phyloP scores from a whole-genome alignment of 1,140 invertebrate genomes.

The Caenorhabditis brenneri region DNA sequence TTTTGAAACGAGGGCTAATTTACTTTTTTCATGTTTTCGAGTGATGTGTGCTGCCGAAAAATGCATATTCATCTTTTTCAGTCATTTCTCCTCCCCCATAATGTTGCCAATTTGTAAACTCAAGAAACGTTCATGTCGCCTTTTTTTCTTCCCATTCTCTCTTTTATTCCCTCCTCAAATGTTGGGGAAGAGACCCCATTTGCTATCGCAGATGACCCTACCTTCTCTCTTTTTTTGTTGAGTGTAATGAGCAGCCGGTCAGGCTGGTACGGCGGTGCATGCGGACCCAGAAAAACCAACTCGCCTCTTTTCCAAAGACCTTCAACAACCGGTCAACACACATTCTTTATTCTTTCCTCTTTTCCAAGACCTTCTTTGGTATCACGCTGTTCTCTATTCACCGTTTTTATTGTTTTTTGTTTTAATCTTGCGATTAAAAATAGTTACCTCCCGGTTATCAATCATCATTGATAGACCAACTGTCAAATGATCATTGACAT shows the following conservation, averaged over 20 bases:
- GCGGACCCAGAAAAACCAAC: not conserved
- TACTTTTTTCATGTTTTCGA: no score
- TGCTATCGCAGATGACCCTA: not conserved
- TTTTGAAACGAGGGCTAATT: no score
- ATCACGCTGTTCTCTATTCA: not conserved
- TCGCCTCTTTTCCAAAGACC: not conserved
- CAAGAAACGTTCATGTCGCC: not conserved
- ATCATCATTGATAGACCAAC: constrained; percentile 20
- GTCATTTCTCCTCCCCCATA: not conserved
- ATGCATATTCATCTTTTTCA: no score
- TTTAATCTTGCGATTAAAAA: not conserved
- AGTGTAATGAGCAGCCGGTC: constrained; percentile 13
- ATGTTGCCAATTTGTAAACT: not conserved
- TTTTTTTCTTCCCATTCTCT: not conserved
- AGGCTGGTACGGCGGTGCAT: not conserved
- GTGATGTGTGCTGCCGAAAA: no score
- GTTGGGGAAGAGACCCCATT: not conserved
- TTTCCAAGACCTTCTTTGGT: not conserved
- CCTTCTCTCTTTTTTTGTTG: not conserved
- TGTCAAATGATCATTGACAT: constrained; percentile 24
- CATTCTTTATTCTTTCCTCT: not conserved
- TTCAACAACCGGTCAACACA: not conserved
- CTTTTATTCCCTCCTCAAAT: not conserved
- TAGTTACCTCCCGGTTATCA: constrained; percentile 4
- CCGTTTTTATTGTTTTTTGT: not conserved